Conservation (phyloP, 2,888 invertebrate genomes). For the Nematopogon swammerdamellus region DNA sequence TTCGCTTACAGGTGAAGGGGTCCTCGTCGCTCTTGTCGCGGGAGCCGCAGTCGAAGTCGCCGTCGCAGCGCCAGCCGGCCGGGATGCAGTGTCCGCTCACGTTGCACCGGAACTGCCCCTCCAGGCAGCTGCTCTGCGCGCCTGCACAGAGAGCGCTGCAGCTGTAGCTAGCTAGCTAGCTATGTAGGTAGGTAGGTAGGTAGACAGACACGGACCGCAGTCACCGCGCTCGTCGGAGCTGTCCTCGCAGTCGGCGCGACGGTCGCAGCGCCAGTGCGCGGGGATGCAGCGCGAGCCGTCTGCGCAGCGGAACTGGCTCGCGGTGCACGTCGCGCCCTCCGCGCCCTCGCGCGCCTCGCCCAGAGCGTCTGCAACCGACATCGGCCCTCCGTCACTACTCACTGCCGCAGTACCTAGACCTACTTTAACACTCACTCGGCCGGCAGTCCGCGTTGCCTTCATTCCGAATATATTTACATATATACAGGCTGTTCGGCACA, state of each 20-base stretch:
- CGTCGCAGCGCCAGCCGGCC: conserved; percentile 74
- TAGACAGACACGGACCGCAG: conserved; percentile 35
- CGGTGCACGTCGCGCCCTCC: conserved; percentile 21
- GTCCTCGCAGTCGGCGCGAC: conserved; percentile 60
- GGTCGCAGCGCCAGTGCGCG: conserved; percentile 61
- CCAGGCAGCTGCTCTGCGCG: conserved; percentile 57
- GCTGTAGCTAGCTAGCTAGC: too few relatives aligned
- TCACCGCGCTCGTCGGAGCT: conserved; percentile 58
- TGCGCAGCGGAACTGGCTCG: conserved; percentile 53
- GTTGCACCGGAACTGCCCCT: conserved; percentile 72
- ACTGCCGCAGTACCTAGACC: too few relatives aligned
- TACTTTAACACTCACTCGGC: too few relatives aligned
- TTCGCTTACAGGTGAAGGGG: conserved; percentile 55
- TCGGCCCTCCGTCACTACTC: too few relatives aligned
- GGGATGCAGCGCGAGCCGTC: conserved; percentile 61
- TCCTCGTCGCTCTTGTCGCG: conserved; percentile 68
- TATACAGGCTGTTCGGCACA: too few relatives aligned
- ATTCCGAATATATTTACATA: too few relatives aligned
- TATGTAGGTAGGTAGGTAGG: neutral
- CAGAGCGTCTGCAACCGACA: neutral
- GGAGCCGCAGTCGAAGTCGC: conserved; percentile 71
- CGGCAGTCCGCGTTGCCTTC: too few relatives aligned
- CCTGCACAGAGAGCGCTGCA: conserved; percentile 18
- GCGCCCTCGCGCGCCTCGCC: conserved; percentile 12
- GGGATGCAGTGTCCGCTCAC: conserved; percentile 71